Base-by-base conservation (phyloP, 2,113 vertebrate species). In the Melanerpes formicivorus region DNA sequence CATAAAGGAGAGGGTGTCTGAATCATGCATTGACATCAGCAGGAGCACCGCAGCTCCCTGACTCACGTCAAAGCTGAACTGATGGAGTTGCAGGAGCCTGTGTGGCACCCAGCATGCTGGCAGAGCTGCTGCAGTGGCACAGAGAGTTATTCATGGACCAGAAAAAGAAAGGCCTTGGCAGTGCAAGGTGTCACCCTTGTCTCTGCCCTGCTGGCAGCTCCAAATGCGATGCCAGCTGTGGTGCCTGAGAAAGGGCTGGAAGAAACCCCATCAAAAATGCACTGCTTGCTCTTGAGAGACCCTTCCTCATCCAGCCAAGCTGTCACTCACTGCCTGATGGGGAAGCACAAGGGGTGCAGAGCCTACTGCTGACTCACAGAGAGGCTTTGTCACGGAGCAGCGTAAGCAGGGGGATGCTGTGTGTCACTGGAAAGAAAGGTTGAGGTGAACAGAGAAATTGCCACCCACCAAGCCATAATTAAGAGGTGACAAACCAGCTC, bases 11-110 rank as follows among this genome's bases (percentile, higher is more conserved):
- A 76, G 44, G 2, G n/a, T 50, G n/a, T 87, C 73, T 93, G 89
- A 95, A 84, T 93, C 87, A 90, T 8, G 59, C 86, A 59, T 11
- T 93, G 96, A 93, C 81, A 94, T 92, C 85, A 95, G 18, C 2
- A 0, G n/a, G 46, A 94, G 80, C 5, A 0, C 85, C 60, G 74
- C 84, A 46, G 69, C 85, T 82, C 85, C 27, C 11, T 3, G 0
- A 12, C 66, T 87, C 66, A 56, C 88, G 80, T 96, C 92, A 93
- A 67, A 88, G 90, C 87, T 66, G 71, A 59, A 58, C 13, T 65
- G 71, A 56, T 40, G 16, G 4, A 40, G 74, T 75, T 85, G 65
- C 80, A 89, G 69, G 64, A 89, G 81, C 13, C 84, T 18, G 42
- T 0, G 0, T 80, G 74, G 52, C 80, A 81, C 75, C 87, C 37